A percentile compares a stretch with the other conserved stretches of the same genome.
phyloP scores from a whole-genome alignment of 2,113 vertebrate genomes.

The Planiliza haematocheilus region DNA sequence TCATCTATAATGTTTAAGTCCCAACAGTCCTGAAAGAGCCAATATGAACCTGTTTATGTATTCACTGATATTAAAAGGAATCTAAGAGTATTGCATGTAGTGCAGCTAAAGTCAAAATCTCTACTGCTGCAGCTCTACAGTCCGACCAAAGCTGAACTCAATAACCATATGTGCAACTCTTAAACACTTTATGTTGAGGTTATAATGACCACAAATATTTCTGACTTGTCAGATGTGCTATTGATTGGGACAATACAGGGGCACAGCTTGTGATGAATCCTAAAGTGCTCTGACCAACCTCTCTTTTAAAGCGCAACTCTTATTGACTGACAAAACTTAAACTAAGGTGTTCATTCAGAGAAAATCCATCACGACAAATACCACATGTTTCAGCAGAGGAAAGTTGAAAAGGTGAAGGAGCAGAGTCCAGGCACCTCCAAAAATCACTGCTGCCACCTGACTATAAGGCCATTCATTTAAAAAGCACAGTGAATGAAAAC shows the following conservation, averaged over 20 bases:
- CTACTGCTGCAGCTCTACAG: too few relatives aligned
- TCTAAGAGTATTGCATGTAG: neutral
- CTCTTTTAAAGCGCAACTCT: neutral
- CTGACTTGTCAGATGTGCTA: neutral
- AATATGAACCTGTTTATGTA: neutral
- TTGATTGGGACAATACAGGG: too few relatives aligned
- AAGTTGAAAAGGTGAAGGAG: conserved; percentile 36
- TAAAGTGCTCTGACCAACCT: neutral
- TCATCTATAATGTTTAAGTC: conserved; percentile 15
- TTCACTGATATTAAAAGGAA: neutral
- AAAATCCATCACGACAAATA: conserved; percentile 35
- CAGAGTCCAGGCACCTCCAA: conserved; percentile 2
- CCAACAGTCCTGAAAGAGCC: neutral
- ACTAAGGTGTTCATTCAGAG: neutral
- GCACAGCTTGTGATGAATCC: neutral
- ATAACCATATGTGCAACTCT: too few relatives aligned
- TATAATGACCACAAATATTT: neutral
- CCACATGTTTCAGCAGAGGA: neutral
- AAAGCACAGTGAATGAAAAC: neutral
- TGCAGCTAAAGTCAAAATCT: neutral
- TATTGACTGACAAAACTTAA: neutral
- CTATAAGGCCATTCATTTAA: neutral
- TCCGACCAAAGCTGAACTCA: too few relatives aligned
- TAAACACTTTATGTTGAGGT: too few relatives aligned
- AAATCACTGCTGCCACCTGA: conserved; percentile 11